Evolutionary conservation across 2,797 vertebrate species (phyloP).

Genomic region (Champsocephalus esox): DNA sequence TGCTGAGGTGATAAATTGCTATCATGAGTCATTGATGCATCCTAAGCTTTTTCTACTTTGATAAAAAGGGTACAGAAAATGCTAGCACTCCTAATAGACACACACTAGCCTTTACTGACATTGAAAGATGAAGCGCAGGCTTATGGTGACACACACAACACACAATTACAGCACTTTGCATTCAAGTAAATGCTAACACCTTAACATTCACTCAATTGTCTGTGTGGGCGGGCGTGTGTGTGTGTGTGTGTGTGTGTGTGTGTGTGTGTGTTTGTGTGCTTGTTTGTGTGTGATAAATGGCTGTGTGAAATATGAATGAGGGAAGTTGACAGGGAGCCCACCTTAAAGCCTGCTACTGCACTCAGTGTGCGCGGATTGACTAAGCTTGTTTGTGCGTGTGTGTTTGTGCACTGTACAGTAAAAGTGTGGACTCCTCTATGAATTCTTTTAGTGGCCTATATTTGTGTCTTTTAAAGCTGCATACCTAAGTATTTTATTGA

Average conservation of each 20-base stretch:
- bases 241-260: not conserved
- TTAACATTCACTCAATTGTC: slow-evolving; percentile 48
- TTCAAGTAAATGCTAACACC: slow-evolving; percentile 42
- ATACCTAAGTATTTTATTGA: slow-evolving; percentile 32
- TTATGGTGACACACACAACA: slow-evolving; percentile 42
- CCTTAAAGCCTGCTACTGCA: slow-evolving; percentile 43
- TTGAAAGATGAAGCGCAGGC: slow-evolving; percentile 59
- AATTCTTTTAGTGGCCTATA: slow-evolving; percentile 16
- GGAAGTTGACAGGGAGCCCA: slow-evolving; percentile 56
- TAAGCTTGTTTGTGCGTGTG: not conserved
- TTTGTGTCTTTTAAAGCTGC: slow-evolving; percentile 19
- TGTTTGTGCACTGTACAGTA: slow-evolving; percentile 2
- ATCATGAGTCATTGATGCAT: slow-evolving; percentile 64
- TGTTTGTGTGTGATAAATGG: slow-evolving; percentile 75
- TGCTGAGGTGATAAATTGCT: slow-evolving; percentile 55
- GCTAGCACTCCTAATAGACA: slow-evolving; percentile 43
- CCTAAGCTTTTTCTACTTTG: slow-evolving; percentile 61
- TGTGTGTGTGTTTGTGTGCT: slow-evolving; percentile 5
- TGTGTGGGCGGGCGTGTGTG: slow-evolving; percentile 22
- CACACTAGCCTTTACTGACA: slow-evolving; percentile 44
- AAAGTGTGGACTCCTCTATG: slow-evolving; percentile 19
- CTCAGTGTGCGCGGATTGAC: slow-evolving; percentile 24
- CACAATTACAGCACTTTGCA: slow-evolving; percentile 38
- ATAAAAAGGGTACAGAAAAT: slow-evolving; percentile 67
- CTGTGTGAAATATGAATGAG: slow-evolving; percentile 81